phyloP scores from a whole-genome alignment of 2,888 invertebrate genomes.

The Protodeltote pygarga region DNA sequence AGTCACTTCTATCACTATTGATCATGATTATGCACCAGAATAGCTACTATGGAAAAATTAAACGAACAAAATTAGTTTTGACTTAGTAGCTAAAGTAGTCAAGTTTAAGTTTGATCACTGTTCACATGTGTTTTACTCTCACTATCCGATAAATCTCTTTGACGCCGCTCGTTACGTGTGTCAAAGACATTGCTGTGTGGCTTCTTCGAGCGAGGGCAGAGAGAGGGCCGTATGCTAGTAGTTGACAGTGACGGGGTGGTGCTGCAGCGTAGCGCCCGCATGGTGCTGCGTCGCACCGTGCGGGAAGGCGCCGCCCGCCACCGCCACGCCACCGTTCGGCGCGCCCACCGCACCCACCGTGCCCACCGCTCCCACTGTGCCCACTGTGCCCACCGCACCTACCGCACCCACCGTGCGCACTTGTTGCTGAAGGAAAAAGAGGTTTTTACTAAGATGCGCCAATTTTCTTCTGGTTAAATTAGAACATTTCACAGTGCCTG shows the following conservation, averaged over 20 bases:
- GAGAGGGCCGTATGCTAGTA: conserved; percentile 68
- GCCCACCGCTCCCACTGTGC: conserved; percentile 39
- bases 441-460: too few relatives aligned
- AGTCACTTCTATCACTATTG: conserved; percentile 29
- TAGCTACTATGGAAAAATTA: conserved; percentile 10
- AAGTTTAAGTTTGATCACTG: conserved; percentile 19
- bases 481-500: too few relatives aligned
- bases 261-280: conserved; percentile 63
- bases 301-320: conserved; percentile 60
- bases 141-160: conserved; percentile 24
- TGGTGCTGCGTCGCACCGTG: too few relatives aligned
- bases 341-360: conserved; percentile 51
- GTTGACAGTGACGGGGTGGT: conserved; percentile 82
- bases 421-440: conserved; percentile 59
- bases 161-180: conserved; percentile 4
- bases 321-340: conserved; percentile 47
- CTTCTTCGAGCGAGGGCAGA: conserved; percentile 33
- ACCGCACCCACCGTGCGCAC: conserved; percentile 62
- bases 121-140: conserved; percentile 24
- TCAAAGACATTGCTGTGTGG: conserved; percentile 31
- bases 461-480: too few relatives aligned
- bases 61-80: conserved; percentile 13
- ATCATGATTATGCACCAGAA: conserved; percentile 33
- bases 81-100: conserved; percentile 13
- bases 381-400: conserved; percentile 64